Evolutionary conservation across 2,113 vertebrate genomes (phyloP).

Genomic region (Melanostigma gelatinosum): DNA sequence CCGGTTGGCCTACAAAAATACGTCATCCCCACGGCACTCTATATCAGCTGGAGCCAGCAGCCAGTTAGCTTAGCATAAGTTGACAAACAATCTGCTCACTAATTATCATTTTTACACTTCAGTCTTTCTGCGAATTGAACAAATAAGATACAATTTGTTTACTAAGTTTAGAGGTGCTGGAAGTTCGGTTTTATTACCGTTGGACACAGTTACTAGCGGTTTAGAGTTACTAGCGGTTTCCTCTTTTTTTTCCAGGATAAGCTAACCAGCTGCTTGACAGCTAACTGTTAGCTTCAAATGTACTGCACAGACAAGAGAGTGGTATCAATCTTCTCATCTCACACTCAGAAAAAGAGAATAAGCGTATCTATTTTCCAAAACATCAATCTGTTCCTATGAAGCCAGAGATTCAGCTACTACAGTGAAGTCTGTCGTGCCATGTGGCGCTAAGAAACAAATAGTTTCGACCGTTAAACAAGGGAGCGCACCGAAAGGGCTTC

Average conservation of each 20-base stretch:
- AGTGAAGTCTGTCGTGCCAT: neutral
- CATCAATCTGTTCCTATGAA: neutral
- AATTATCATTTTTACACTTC: neutral
- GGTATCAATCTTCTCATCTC: neutral
- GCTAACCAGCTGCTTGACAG: neutral
- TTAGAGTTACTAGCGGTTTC: neutral
- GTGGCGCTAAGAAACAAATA: neutral
- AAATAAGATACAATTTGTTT: neutral
- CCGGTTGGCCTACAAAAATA: too few species aligned
- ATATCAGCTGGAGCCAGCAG: too few species aligned
- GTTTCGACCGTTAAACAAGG: constrained; percentile 60
- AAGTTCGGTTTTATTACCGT: too few species aligned
- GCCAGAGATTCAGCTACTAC: neutral
- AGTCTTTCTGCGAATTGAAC: neutral
- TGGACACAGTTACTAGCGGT: neutral
- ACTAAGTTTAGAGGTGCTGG: too few species aligned
- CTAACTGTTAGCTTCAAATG: too few species aligned
- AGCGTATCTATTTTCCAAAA: neutral
- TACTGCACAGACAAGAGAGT: neutral
- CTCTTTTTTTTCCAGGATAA: neutral
- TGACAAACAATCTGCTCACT: too few species aligned
- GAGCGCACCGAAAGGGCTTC: constrained; percentile 61
- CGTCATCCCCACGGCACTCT: too few species aligned
- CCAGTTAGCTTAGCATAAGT: too few species aligned
- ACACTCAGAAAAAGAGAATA: neutral